A percentile compares a stretch with the other conserved stretches of the same genome.
Evolutionary conservation across 2,113 vertebrate genomes (phyloP).

Genomic region (Passer montanus): DNA sequence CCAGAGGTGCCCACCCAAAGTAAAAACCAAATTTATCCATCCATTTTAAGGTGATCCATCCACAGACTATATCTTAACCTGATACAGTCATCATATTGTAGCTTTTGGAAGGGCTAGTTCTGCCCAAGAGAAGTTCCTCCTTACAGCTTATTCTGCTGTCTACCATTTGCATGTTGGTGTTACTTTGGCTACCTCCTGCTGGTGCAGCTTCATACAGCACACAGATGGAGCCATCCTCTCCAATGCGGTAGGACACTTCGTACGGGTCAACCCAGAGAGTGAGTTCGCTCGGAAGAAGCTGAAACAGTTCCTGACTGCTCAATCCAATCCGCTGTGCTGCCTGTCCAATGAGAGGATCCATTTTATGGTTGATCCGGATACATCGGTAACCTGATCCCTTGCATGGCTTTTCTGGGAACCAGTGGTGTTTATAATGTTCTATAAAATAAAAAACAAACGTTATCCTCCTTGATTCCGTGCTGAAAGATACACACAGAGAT

Average conservation of each 20-base stretch:
- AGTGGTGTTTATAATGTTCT: conserved; percentile 99
- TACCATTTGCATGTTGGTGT: conserved; percentile 86
- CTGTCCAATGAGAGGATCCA: conserved; percentile 98
- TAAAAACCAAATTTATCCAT: conserved; percentile 93
- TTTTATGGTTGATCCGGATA: conserved; percentile 99
- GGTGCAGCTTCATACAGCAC: conserved; percentile 96
- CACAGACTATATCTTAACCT: conserved; percentile 87
- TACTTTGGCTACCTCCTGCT: conserved; percentile 73
- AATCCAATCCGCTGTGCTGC: conserved; percentile 96
- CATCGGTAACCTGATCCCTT: conserved; percentile 98
- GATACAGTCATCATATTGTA: conserved; percentile 99
- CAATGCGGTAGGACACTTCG: conserved; percentile 98
- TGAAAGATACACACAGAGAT: fast-evolving
- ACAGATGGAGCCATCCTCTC: conserved; percentile 98
- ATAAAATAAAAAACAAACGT: conserved; percentile 50
- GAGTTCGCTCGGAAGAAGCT: conserved; percentile 97
- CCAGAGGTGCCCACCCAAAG: conserved; percentile 87
- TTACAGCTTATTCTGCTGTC: conserved; percentile 99
- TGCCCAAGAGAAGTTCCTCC: conserved; percentile 96
- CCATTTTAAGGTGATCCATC: conserved; percentile 93
- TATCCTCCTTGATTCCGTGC: conserved; percentile 4
- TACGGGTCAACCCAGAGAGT: conserved; percentile 99
- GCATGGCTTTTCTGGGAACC: conserved; percentile 98
- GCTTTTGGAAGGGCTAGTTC: conserved; percentile 95
- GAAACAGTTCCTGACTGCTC: conserved; percentile 96